phyloP scores from a whole-genome alignment of 2,888 invertebrate genomes.

The Molorchus minor region DNA sequence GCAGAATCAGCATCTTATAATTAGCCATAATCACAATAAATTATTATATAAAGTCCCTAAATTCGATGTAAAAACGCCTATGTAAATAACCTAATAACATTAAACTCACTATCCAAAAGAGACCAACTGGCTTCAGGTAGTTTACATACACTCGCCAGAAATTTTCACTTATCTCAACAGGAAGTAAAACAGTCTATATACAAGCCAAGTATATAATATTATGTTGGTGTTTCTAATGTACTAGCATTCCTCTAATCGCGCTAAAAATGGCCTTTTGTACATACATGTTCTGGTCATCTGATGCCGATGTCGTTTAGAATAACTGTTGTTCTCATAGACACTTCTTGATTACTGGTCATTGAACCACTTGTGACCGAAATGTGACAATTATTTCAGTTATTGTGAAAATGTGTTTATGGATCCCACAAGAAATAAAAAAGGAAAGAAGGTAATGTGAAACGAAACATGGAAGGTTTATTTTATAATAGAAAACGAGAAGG shows the following conservation, averaged over 20 bases:
- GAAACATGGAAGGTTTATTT: no score
- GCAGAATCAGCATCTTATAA: no score
- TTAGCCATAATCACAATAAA: no score
- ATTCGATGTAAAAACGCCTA: slow-evolving; percentile 12
- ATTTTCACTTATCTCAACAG: slow-evolving; percentile 51
- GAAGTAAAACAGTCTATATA: slow-evolving; percentile 34
- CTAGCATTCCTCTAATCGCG: slow-evolving; percentile 25
- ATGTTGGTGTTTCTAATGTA: slow-evolving; percentile 49
- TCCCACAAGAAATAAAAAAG: no score
- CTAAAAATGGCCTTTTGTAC: slow-evolving; percentile 20
- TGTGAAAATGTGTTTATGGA: no score
- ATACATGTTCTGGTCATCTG: slow-evolving; percentile 27
- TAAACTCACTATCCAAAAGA: slow-evolving; percentile 10
- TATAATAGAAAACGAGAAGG: no score
- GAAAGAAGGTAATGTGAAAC: no score
- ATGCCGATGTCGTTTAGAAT: slow-evolving; percentile 17
- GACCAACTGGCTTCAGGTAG: slow-evolving; percentile 13
- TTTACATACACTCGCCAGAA: slow-evolving; percentile 45
- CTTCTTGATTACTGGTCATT: slow-evolving; percentile 14
- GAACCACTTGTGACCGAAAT: no score
- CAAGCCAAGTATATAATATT: slow-evolving; percentile 47
- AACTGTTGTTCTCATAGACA: slow-evolving; percentile 22
- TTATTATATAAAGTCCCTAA: slow-evolving; percentile 1
- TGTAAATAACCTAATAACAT: slow-evolving; percentile 7
- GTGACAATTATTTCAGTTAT: no score